Evolutionary conservation across 2,113 vertebrate genomes (phyloP), one percentile per base, ranked within the genome.

Genomic region (Nestor notabilis): DNA sequence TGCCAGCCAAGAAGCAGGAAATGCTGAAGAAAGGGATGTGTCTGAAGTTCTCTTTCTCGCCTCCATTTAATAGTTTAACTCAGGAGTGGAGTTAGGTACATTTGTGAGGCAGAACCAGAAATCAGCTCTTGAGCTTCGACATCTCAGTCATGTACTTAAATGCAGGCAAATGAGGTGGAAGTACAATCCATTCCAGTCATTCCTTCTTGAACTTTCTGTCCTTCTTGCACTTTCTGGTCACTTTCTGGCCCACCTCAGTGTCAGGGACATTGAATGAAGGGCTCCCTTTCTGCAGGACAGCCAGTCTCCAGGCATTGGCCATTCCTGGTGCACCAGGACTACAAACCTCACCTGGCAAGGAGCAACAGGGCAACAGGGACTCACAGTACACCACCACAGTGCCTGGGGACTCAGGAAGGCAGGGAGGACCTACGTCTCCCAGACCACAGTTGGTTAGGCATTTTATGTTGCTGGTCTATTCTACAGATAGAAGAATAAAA

Each of bases 181-280:
- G 63, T 88, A 83, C 90, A 83, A 58, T n/a, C 70, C 23, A 9
- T 90, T 83, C 83, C 90, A 86, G 82, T 37, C 43, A 17, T 33
- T 82, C 6, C 49, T 39, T 74, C 69, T 89, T 89, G 75, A 39
- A 71, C 27, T n/a, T 56, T 56, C 55, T 56, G 55, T 12, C 33
- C 33, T 56, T 56, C 55, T 56, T n/a, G 31, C 31, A 21, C 33
- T 58, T 58, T n/a, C 25, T 58, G 13, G 70, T 72, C 41, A 41
- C 58, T 50, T 85, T 89, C 33, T 92, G 71, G 7, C 53, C 28
- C 53, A 93, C 41, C 80, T 83, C 89, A 80, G 41, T 60, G 58
- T 24, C 82, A 63, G 52, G 35, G 66, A 5, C 44, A 41, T 17
- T 90, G 92, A 93, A 92, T 29, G 17, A 47, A 60, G 39, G 35